Evolutionary conservation across 2,888 invertebrate species (phyloP).

Genomic region (Tenthredo notha): DNA sequence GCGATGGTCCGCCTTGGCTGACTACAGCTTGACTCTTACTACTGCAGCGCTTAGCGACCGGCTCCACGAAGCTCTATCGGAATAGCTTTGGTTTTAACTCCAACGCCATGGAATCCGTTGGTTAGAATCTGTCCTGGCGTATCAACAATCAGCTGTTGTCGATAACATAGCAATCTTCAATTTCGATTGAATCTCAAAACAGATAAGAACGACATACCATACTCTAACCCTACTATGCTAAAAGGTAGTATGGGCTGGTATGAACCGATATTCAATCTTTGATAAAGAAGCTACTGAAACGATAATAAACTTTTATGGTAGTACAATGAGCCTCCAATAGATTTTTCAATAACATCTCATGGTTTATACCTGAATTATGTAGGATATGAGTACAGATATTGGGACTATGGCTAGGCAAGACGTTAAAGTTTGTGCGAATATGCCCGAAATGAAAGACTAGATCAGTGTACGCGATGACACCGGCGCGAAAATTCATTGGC

Average conservation of each 20-base stretch:
- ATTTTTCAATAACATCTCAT: not conserved
- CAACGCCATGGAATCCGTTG: not conserved
- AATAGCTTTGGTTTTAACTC: not conserved
- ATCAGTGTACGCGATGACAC: too few relatives aligned
- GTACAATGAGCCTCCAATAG: not conserved
- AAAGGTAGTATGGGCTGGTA: not conserved
- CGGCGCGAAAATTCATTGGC: too few relatives aligned
- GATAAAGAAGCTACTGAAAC: not conserved
- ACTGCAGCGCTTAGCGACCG: constrained; percentile 4
- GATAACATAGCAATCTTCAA: not conserved
- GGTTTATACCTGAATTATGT: not conserved
- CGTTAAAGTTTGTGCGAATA: too few relatives aligned
- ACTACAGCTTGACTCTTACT: constrained; percentile 22
- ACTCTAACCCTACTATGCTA: not conserved
- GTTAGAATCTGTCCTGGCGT: not conserved
- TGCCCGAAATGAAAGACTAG: too few relatives aligned
- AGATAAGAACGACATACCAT: not conserved
- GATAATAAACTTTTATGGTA: not conserved
- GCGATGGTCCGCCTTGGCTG: not conserved
- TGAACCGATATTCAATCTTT: not conserved
- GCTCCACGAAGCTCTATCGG: not conserved
- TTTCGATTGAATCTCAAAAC: not conserved
- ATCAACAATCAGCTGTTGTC: not conserved
- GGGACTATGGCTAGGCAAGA: too few relatives aligned
- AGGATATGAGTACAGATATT: not conserved